Percentiles rank a stretch among this genome's conserved stretches.
These are phyloP conservation scores for Vollenhovia emeryi DNA, from an alignment of 1,140 invertebrate species.

Conservation along the genomic window DNA sequence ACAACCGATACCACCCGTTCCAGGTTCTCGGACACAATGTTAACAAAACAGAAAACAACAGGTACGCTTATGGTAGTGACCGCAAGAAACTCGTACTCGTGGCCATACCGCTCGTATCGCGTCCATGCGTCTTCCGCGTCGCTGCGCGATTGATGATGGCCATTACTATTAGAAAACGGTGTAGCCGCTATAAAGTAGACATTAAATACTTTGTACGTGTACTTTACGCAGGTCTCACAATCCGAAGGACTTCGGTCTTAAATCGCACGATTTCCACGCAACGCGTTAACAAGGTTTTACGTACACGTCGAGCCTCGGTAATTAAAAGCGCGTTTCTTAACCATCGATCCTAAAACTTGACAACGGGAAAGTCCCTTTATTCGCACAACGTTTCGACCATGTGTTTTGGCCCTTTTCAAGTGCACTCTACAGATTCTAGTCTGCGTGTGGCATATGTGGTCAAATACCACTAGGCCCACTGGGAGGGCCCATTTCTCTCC, in stretches of 20 bases:
- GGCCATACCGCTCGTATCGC: conserved; percentile 46
- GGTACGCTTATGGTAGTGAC: conserved; percentile 64
- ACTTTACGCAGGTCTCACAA: background rate
- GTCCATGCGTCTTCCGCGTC: conserved; percentile 66
- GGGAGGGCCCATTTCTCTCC: too few species aligned
- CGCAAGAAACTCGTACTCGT: conserved; percentile 70
- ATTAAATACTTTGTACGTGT: conserved; percentile 41
- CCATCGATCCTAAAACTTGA: background rate
- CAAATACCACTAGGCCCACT: too few species aligned
- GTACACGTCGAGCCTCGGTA: background rate
- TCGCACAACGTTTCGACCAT: too few species aligned
- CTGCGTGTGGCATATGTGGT: too few species aligned
- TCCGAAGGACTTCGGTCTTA: background rate
- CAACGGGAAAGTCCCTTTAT: too few species aligned
- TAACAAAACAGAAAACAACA: conserved; percentile 57
- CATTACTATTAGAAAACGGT: conserved; percentile 58
- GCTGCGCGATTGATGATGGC: conserved; percentile 61
- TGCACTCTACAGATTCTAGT: too few species aligned
- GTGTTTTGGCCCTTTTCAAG: too few species aligned
- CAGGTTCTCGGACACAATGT: conserved; percentile 63
- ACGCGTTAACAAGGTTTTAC: background rate
- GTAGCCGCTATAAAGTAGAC: conserved; percentile 45
- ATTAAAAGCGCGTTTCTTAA: background rate
- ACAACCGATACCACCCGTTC: conserved; percentile 18
- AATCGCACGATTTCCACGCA: conserved; percentile 15